Evolutionary conservation across 2,888 invertebrate genomes (phyloP).

Genomic region (Smittia sp.): DNA sequence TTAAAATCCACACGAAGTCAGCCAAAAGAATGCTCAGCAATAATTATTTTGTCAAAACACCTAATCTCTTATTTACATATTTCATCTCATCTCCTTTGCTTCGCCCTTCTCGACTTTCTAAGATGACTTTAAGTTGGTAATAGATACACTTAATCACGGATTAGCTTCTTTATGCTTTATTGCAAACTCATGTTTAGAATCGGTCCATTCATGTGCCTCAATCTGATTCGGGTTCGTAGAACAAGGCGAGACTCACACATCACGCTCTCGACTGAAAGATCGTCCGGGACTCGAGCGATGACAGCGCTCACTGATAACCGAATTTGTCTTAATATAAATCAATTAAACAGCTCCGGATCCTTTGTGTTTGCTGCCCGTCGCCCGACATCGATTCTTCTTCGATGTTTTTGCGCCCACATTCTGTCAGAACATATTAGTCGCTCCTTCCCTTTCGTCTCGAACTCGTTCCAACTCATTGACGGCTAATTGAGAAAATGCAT

Average conservation of each 20-base stretch:
- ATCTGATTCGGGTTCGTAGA: constrained; percentile 11
- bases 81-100: constrained; percentile 8
- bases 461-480: constrained; percentile 21
- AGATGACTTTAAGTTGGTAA: constrained; percentile 33
- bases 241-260: not conserved
- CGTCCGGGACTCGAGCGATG: not conserved
- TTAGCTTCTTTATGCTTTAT: constrained; percentile 17
- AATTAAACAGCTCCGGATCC: constrained; percentile 8
- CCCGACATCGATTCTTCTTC: constrained; percentile 6
- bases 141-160: constrained; percentile 38
- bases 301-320: not conserved
- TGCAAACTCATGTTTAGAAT: constrained; percentile 27
- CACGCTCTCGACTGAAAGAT: not conserved
- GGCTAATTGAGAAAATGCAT: constrained; percentile 27
- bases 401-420: constrained; percentile 25
- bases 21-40: not conserved
- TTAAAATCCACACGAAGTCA: constrained; percentile 14
- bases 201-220: not conserved
- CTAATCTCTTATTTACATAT: constrained; percentile 36
- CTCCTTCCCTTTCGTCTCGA: not conserved
- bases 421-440: constrained; percentile 19
- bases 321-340: constrained; percentile 22
- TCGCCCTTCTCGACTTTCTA: not conserved
- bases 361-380: not conserved
- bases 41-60: constrained; percentile 36